Percentiles rank a stretch among this genome's conserved stretches.
Conservation (phyloP, 2,797 vertebrate genomes). For the Aratinga solstitialis region DNA sequence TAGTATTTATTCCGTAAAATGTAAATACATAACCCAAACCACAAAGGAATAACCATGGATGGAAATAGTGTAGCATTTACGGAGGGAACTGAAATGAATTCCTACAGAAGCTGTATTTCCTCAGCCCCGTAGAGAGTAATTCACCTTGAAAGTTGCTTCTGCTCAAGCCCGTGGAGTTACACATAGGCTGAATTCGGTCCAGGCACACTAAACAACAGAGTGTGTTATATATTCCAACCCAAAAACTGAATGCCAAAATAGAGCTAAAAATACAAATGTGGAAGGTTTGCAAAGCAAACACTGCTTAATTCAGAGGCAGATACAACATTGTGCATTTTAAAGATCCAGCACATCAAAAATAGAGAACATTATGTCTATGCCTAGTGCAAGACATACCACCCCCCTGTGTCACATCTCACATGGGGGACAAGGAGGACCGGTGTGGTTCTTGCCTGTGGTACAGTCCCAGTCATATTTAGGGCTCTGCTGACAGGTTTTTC, state of each 20-base stretch:
- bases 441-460: background rate
- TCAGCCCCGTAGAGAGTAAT: conserved; percentile 39
- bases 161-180: conserved; percentile 35
- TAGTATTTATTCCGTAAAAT: conserved; percentile 38
- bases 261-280: conserved; percentile 67
- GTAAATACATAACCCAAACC: conserved; percentile 59
- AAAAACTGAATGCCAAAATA: conserved; percentile 46
- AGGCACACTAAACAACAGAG: conserved; percentile 43
- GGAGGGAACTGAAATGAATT: conserved; percentile 29
- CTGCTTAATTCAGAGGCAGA: conserved; percentile 13
- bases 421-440: background rate
- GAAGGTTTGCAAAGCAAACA: conserved; percentile 65
- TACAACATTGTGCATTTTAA: background rate
- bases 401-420: background rate
- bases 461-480: background rate
- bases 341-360: background rate
- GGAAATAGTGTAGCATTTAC: conserved; percentile 55
- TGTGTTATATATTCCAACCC: conserved; percentile 61
- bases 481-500: background rate
- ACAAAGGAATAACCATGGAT: conserved; percentile 22
- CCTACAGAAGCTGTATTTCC: conserved; percentile 61
- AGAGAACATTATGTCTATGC: background rate
- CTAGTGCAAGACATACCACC: fast-evolving
- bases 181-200: conserved; percentile 37
- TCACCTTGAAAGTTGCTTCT: conserved; percentile 55